Percentiles rank a stretch among this genome's conserved stretches.
phyloP scores from a whole-genome alignment of 2,797 vertebrate genomes.

The Chaenodraco wilsoni region DNA sequence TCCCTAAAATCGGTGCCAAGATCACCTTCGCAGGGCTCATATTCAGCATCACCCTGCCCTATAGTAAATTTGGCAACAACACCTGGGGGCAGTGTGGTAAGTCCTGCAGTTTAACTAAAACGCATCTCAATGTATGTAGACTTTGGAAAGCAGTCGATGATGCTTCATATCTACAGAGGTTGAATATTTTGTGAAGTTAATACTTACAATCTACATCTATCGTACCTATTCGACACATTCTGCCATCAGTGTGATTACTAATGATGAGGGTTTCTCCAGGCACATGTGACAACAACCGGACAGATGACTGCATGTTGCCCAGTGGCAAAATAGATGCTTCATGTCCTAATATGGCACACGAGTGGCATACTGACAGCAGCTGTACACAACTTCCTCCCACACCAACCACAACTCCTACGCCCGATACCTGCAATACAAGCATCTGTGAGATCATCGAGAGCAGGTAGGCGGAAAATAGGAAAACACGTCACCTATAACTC shows the following conservation, averaged over 20 bases:
- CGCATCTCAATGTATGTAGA: not conserved
- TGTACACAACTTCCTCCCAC: conserved; percentile 28
- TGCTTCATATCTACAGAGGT: not conserved
- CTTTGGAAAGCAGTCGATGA: conserved; percentile 1
- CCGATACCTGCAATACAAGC: conserved; percentile 11
- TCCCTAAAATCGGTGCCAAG: conserved; percentile 79
- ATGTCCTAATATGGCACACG: conserved; percentile 85
- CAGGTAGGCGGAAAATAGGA: conserved; percentile 53
- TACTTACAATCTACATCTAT: not conserved
- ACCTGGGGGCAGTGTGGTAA: conserved; percentile 91
- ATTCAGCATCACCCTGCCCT: conserved; percentile 86
- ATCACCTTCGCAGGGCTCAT: conserved; percentile 86
- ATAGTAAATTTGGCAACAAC: conserved; percentile 83
- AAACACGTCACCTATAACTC: not conserved
- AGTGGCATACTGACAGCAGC: conserved; percentile 80
- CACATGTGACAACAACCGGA: conserved; percentile 85
- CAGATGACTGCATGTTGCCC: conserved; percentile 88
- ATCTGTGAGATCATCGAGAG: conserved; percentile 72
- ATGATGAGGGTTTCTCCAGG: conserved; percentile 73
- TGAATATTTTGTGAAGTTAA: not conserved
- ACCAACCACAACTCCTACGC: not conserved
- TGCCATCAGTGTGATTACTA: not conserved
- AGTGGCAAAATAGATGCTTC: conserved; percentile 71
- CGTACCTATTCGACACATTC: not conserved
- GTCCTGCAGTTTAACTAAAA: conserved; percentile 44